A percentile compares a stretch with the other conserved stretches of the same genome.
phyloP scores from a whole-genome alignment of 2,113 vertebrate species.

The Blennius ocellaris region DNA sequence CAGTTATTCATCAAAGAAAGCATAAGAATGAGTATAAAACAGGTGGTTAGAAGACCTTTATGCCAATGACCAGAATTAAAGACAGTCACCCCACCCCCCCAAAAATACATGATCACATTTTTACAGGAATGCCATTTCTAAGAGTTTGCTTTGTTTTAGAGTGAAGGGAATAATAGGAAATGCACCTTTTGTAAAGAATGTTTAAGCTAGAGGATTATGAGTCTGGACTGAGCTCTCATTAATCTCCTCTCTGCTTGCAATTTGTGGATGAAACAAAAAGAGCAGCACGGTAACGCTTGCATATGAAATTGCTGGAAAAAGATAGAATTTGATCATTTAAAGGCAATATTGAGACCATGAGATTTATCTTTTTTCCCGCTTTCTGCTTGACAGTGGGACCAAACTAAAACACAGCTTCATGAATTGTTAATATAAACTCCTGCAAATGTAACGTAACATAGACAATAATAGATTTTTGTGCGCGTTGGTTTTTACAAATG shows the following conservation, averaged over 20 bases:
- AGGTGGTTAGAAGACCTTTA: no score
- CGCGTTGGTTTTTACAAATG: no score
- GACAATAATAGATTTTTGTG: background rate
- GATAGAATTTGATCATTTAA: background rate
- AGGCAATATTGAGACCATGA: background rate
- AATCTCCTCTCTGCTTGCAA: background rate
- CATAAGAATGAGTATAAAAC: background rate
- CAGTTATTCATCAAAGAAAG: background rate
- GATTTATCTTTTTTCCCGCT: background rate
- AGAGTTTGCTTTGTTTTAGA: background rate
- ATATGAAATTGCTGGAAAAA: background rate
- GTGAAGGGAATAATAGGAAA: background rate
- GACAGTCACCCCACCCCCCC: no score
- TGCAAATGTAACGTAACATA: background rate
- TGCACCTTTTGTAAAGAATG: background rate
- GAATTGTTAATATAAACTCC: background rate
- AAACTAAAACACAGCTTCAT: background rate
- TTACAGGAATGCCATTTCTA: no score
- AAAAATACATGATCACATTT: no score
- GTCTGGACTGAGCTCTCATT: background rate
- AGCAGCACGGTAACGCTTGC: background rate
- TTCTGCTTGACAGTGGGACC: no score
- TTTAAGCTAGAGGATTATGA: conserved; percentile 3
- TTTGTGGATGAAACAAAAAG: background rate
- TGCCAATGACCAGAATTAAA: no score